Evolutionary conservation across 2,113 vertebrate genomes (phyloP), one percentile per base, ranked within the genome.

Genomic region (Sebastes fasciatus): DNA sequence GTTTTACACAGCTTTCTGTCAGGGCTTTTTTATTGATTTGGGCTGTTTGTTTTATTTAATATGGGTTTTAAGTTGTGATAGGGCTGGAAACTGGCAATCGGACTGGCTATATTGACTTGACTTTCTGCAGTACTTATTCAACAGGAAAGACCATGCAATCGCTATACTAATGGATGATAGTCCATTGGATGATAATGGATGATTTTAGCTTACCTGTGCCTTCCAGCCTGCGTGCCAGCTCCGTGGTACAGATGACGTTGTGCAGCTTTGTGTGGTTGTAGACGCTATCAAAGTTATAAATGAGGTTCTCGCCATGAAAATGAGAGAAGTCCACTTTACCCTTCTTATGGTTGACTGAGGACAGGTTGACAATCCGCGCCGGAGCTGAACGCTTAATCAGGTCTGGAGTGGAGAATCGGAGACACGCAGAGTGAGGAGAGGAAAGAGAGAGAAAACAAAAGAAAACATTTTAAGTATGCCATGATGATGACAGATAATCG

Each of bases 181-280:
- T 46, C 13, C 34, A 34, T 34, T 34, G 34, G 34, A 21, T 8
- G 19, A 61, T 9, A 23, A 13, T 70, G 40, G 34, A 52, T 52
- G 6, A 46, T 57, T 64, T 34, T 5, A 0, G 0, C 14, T 0
- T 74, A 98, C 98, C 97, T 86, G 96, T 96, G 17, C 95, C 95
- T 10, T 89, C 86, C 46, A 98, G 95, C 60, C 94, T 95, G 58
- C 79, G 91, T 0, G 97, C 96, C 42, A 98, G 83, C 91, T 98
- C 96, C 0, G 86, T 80, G 2, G 95, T 97, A 79, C 97, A 97
- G 80, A 97, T 92, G 63, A 97, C 0, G 11, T 96, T 96, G 93
- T 98, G 96, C 26, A 99, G 94, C 86, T 98, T 98, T 1, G 96
- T 96, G 95, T 96, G 93, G 88, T 74, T 83, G 87, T 98, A 98